Base-by-base conservation (phyloP, 2,113 vertebrate genomes). In the Crotalus helleri region DNA sequence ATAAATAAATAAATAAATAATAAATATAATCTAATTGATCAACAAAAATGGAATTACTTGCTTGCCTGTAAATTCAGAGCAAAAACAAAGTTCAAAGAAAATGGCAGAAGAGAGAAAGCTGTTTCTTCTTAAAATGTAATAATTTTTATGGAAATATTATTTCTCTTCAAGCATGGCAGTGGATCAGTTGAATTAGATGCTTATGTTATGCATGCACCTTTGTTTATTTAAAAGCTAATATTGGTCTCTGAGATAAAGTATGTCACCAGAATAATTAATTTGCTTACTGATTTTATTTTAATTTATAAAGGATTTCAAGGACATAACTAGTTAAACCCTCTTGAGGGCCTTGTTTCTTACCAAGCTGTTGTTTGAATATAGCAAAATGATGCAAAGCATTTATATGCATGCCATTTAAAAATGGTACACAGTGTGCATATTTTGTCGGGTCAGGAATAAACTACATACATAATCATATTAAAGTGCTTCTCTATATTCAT, bases 231-330 rank as follows among this genome's bases (percentile, higher is more conserved):
- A 92, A 92, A 89, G 59, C 49, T 89, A 89, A 92, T 89, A 46
- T 92, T 24, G 3, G 33, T 54, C 51, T 26, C 33, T 92, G 61
- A 92, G 87, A 91, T 92, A 74, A 92, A 89, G 91, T 81, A 92
- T 92, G 51, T 92, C 91, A 46, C 23, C 53, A 57, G 13, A 92
- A 88, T 92, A 92, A 92, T 92, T 81, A 89, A 92, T 92, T 88
- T 92, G 91, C 89, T 89, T 89, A 89, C 91, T 92, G 23, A 57
- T 88, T 92, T 92, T 92, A 55, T 92, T 92, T 92, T 81, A 81
- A 89, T 92, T 92, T 55, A 74, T 53, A 89, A 81, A 89, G 51
- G 87, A 69, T 74, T 88, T 88, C 49, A 92, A 92, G 87, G 51
- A 89, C 91, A 92, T 55, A 88, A 55, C 33, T 15, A 81, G 74